These are phyloP conservation scores for Microtus montanus DNA, from an alignment of 2,113 vertebrate species.

Conservation along the genomic window DNA sequence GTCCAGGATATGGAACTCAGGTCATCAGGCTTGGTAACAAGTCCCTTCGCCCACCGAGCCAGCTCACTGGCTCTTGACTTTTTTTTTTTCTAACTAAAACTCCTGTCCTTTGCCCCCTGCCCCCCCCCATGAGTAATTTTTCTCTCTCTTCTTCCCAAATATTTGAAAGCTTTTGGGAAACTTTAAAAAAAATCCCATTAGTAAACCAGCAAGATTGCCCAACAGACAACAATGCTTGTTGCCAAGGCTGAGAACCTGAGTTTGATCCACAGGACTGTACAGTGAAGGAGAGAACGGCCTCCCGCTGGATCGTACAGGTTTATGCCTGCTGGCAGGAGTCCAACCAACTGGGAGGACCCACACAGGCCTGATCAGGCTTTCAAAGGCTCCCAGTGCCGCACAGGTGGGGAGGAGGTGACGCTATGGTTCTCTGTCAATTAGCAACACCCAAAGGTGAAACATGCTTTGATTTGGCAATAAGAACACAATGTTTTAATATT, in stretches of 20 bases:
- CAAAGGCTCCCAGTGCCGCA: background rate
- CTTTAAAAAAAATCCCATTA: background rate
- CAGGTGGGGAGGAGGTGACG: background rate
- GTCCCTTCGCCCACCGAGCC: background rate
- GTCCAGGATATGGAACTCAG: background rate
- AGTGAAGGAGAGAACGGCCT: background rate
- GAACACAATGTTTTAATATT: constrained; percentile 37
- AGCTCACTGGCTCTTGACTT: background rate
- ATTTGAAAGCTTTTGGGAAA: constrained; percentile 10
- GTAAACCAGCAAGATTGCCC: background rate
- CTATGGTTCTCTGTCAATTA: background rate
- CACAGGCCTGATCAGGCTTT: background rate
- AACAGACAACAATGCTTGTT: background rate
- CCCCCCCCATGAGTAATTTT: background rate
- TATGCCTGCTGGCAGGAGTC: background rate
- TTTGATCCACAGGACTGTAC: background rate
- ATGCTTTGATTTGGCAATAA: background rate
- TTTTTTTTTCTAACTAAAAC: constrained; percentile 76
- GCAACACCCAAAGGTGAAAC: background rate
- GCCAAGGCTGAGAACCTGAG: background rate
- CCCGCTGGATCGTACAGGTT: background rate
- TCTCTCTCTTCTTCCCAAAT: constrained; percentile 45
- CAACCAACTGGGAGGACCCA: background rate
- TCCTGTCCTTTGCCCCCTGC: background rate
- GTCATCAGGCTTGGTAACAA: background rate